Base-by-base conservation (phyloP, 2,113 vertebrate genomes). In the Toxotes chatareus region DNA sequence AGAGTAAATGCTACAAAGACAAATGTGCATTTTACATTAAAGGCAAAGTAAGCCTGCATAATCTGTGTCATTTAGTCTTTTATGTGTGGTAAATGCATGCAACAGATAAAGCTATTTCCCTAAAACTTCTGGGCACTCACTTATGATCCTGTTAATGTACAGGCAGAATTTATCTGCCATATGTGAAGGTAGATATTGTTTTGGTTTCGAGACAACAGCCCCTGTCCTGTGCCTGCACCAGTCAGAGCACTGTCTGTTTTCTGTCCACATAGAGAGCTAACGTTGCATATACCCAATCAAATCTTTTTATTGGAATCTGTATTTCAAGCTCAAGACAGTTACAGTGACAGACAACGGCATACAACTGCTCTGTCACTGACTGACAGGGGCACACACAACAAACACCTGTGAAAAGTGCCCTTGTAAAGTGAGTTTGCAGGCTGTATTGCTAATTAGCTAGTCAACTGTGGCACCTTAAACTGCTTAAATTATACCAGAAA, bases 21-120 rank as follows among this genome's bases (percentile, higher is more conserved):
- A 76, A 56, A 81, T 62, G 79, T 68, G 44, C 56, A 56, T 82
- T 84, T 73, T 46, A 82, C 44, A 82, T 73, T 67, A 16, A 80
- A 83, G 42, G 40, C 73, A 76, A n/a, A 38, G 51, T 32, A 63
- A 63, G 57, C 17, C 55, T 51, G 61, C n/a, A 8, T 72, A 63
- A 68, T 69, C 32, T 42, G 51, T 62, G 47, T 44, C 23, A 51
- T 76, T 82, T 82, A 61, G 32, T 72, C 40, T 56, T 6, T 70
- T 49, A 65, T 59, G 34, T 71, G 53, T n/a, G 36, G 7, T 27
- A 36, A 42, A 53, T 34, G 40, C 38, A 17, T 11, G 27, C 36
- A 73, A 36, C 13, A 10, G 44, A 36, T n/a, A 73, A 57, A 51
- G 19, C 4, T 7, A 27, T 62, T 62, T 49, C 1, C 16, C 34